These are phyloP conservation scores for Pseudolaguvia tuberculata DNA, from an alignment of 2,113 vertebrate genomes.

Conservation along the genomic window DNA sequence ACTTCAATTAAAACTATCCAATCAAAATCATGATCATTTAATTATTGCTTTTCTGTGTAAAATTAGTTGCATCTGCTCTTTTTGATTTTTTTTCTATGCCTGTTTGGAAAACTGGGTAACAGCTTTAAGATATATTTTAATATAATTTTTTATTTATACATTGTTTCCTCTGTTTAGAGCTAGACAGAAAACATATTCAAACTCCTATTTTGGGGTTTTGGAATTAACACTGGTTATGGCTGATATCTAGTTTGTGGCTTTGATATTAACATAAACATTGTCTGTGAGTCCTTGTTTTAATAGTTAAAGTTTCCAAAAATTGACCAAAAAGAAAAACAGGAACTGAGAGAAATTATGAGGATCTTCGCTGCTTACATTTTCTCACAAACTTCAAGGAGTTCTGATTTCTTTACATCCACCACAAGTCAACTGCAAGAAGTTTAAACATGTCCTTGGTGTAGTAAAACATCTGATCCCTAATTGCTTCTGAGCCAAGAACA, in stretches of 20 bases:
- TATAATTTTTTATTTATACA: background rate
- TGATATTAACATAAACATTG: constrained; percentile 18
- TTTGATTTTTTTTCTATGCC: background rate
- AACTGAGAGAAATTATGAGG: constrained; percentile 22
- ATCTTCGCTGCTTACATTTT: constrained; percentile 27
- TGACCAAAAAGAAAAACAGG: constrained; percentile 21
- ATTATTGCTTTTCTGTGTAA: background rate
- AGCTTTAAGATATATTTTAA: background rate
- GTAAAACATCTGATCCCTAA: constrained; percentile 40
- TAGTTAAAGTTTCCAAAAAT: constrained; percentile 2
- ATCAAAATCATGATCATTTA: background rate
- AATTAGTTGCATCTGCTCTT: background rate
- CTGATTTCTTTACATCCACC: constrained; percentile 39
- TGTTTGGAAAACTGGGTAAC: background rate
- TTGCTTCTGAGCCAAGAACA: constrained; percentile 40
- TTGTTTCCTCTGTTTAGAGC: background rate
- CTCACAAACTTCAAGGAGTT: constrained; percentile 42
- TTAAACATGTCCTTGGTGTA: constrained; percentile 35
- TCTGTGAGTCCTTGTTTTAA: constrained; percentile 17
- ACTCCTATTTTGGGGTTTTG: background rate
- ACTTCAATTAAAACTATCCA: background rate
- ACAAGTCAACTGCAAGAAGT: constrained; percentile 37
- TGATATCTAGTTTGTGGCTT: constrained; percentile 18
- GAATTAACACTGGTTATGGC: background rate
- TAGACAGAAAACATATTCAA: background rate